Evolutionary conservation across 2,888 invertebrate species (phyloP).

Genomic region (Ditula angustiorana): DNA sequence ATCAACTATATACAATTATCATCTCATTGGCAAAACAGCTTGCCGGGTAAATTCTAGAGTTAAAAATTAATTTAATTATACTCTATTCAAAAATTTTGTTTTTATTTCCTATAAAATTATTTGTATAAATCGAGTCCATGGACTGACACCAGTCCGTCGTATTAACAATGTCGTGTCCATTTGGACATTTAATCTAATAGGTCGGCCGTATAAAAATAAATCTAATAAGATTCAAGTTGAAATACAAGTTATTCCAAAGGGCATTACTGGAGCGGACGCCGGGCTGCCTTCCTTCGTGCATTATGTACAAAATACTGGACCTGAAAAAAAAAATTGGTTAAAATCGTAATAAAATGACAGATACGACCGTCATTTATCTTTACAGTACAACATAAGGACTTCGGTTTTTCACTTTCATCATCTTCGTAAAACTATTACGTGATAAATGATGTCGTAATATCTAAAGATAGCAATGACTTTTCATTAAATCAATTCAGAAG

Average conservation of each 20-base stretch:
- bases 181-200: slow-evolving; percentile 30
- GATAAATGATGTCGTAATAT: no score
- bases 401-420: no score
- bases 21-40: slow-evolving; percentile 12
- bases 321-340: slow-evolving; percentile 45
- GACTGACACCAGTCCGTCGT: slow-evolving; percentile 29
- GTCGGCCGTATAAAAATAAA: slow-evolving; percentile 43
- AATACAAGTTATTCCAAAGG: slow-evolving; percentile 31
- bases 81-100: slow-evolving; percentile 25
- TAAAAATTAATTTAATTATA: slow-evolving; percentile 21
- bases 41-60: slow-evolving; percentile 20
- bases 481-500: no score
- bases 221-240: slow-evolving; percentile 36
- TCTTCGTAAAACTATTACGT: no score
- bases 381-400: no score
- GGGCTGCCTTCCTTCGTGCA: slow-evolving; percentile 7
- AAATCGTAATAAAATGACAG: no score
- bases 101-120: slow-evolving; percentile 20
- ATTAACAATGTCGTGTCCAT: slow-evolving; percentile 11
- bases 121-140: slow-evolving; percentile 7
- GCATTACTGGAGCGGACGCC: neutral
- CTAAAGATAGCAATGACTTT: no score
- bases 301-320: slow-evolving; percentile 47
- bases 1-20: slow-evolving; percentile 33
- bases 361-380: no score